phyloP scores from a whole-genome alignment of 2,113 vertebrate genomes.

The Python bivittatus region DNA sequence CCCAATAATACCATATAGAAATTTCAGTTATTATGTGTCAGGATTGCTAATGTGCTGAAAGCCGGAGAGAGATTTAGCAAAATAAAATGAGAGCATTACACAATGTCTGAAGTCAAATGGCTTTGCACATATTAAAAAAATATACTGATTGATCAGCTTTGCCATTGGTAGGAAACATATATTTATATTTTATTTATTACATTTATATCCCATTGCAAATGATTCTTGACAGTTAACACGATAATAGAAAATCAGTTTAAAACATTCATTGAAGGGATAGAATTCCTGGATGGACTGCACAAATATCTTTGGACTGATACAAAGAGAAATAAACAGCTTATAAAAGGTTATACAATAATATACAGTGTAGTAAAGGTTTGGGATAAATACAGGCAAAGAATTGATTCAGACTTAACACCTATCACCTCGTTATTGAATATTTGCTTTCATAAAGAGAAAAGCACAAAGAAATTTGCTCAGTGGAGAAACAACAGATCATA shows the following conservation, averaged over 20 bases:
- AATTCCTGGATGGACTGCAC: neutral
- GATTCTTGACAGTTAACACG: neutral
- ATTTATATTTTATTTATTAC: neutral
- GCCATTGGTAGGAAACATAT: neutral
- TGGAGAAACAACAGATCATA: neutral
- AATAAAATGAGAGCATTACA: constrained; percentile 1
- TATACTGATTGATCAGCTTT: constrained; percentile 2
- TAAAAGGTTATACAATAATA: neutral
- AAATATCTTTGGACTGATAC: neutral
- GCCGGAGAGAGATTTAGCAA: neutral
- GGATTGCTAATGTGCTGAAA: neutral
- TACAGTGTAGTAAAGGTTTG: neutral
- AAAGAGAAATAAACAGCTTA: neutral
- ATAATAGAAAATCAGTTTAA: neutral
- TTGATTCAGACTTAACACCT: neutral
- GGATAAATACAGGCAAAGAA: neutral
- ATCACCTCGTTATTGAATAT: neutral
- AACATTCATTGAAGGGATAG: neutral
- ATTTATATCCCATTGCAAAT: neutral
- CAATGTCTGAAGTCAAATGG: neutral
- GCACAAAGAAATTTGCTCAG: neutral
- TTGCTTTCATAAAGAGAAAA: neutral
- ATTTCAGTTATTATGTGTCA: neutral
- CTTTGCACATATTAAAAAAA: neutral
- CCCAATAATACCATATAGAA: neutral